Conservation (phyloP, 2,888 invertebrate species). For the Chymomyza procnemis region DNA sequence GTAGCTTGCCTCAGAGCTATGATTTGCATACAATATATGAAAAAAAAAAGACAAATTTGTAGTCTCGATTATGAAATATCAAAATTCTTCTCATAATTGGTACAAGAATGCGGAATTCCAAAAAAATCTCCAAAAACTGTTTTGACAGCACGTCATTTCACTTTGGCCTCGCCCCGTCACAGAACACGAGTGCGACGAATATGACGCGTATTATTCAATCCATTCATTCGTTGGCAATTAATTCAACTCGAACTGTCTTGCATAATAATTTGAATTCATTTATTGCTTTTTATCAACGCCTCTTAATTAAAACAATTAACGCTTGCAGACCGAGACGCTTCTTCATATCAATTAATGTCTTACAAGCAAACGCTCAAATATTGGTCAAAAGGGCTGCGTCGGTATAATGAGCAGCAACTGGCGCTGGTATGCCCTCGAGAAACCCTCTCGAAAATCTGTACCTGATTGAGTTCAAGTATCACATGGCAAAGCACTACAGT, state of each 20-base stretch:
- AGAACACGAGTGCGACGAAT: too few species aligned
- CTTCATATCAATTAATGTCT: not conserved
- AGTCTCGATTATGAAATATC: not conserved
- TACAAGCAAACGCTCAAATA: not conserved
- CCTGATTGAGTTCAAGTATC: too few species aligned
- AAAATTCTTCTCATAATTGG: not conserved
- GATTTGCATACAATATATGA: not conserved
- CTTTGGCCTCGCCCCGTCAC: not conserved
- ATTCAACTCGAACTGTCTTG: not conserved
- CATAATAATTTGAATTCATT: conserved; percentile 2
- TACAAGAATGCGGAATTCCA: not conserved
- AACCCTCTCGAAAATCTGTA: not conserved
- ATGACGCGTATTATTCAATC: not conserved
- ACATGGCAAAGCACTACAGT: too few species aligned
- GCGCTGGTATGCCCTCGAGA: too few species aligned
- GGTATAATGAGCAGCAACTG: too few species aligned
- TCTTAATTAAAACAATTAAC: conserved; percentile 2
- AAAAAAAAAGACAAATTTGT: not conserved
- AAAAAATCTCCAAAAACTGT: not conserved
- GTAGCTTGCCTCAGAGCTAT: not conserved
- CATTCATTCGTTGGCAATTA: not conserved
- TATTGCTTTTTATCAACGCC: not conserved
- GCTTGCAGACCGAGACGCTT: not conserved
- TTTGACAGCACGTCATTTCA: not conserved
- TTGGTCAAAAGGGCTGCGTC: not conserved